Conservation (phyloP, 1,140 invertebrate species). For the Gryon sp. region DNA sequence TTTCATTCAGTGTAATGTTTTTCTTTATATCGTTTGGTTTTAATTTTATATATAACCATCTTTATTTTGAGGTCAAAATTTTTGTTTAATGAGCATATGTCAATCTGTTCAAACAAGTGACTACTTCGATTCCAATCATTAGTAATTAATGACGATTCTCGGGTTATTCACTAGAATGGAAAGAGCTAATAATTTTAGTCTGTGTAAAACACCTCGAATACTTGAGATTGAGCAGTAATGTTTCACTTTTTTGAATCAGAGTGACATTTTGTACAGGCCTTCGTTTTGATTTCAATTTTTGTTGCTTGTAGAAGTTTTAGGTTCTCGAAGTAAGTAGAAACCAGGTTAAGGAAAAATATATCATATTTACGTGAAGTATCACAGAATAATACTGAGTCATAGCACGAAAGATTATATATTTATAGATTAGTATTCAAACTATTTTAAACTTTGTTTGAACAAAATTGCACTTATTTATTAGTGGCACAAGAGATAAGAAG, state of each 20-base stretch:
- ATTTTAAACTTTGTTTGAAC: no score
- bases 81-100: slow-evolving; percentile 45
- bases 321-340: slow-evolving; percentile 54
- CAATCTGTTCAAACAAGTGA: slow-evolving; percentile 48
- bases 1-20: slow-evolving; percentile 33
- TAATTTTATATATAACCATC: slow-evolving; percentile 45
- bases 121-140: not conserved
- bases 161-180: no score
- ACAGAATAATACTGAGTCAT: slow-evolving; percentile 62
- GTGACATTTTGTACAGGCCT: slow-evolving; percentile 55
- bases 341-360: slow-evolving; percentile 28
- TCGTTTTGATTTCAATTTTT: slow-evolving; percentile 35
- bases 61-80: slow-evolving; percentile 44
- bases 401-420: slow-evolving; percentile 48
- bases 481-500: no score
- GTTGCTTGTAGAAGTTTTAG: slow-evolving; percentile 39
- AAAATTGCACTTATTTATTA: no score
- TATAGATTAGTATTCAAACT: no score
- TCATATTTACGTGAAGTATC: slow-evolving; percentile 59
- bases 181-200: no score
- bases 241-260: slow-evolving; percentile 43
- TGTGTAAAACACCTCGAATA: not conserved
- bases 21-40: slow-evolving; percentile 37
- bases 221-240: slow-evolving; percentile 1
- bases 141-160: no score